These are phyloP conservation scores for Eunapius fragilis DNA, from an alignment of 37 sponge, comb jelly and placozoan genomes.

Conservation along the genomic window DNA sequence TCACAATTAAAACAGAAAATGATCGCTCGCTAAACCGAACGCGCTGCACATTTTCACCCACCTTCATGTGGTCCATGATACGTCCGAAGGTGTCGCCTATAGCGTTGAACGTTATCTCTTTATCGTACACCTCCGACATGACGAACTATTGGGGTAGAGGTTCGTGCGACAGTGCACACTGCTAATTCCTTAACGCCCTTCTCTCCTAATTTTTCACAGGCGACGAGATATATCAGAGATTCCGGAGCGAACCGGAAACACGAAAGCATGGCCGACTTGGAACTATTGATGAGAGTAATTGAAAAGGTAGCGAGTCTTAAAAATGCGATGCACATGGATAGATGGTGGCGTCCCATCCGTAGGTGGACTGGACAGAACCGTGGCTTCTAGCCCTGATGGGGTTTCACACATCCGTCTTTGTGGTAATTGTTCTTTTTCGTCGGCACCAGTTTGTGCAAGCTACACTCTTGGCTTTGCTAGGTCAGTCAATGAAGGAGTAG, in stretches of 20 bases:
- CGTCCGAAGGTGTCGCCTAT: conserved; percentile 74
- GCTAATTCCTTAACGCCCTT: background rate
- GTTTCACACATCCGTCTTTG: conserved; percentile 27
- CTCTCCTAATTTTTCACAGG: background rate
- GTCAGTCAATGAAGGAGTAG: conserved; percentile 1
- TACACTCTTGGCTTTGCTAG: conserved; percentile 22
- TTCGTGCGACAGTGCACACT: background rate
- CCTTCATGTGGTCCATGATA: conserved; percentile 71
- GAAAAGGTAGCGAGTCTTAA: background rate
- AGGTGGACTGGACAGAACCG: conserved; percentile 74
- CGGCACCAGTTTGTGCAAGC: conserved; percentile 37
- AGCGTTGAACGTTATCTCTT: conserved; percentile 21
- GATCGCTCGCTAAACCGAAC: background rate
- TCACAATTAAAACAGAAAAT: background rate
- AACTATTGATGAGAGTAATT: conserved; percentile 9
- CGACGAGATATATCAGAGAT: background rate
- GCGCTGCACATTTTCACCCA: background rate
- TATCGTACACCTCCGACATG: conserved; percentile 39
- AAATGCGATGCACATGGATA: background rate
- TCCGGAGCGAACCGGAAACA: background rate
- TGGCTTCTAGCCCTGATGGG: conserved; percentile 42
- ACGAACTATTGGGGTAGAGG: background rate
- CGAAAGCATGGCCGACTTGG: background rate
- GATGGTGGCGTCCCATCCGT: background rate
- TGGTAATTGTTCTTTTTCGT: conserved; percentile 27